phyloP scores from a whole-genome alignment of 1,140 invertebrate genomes.

The Rhynchophorus ferrugineus region DNA sequence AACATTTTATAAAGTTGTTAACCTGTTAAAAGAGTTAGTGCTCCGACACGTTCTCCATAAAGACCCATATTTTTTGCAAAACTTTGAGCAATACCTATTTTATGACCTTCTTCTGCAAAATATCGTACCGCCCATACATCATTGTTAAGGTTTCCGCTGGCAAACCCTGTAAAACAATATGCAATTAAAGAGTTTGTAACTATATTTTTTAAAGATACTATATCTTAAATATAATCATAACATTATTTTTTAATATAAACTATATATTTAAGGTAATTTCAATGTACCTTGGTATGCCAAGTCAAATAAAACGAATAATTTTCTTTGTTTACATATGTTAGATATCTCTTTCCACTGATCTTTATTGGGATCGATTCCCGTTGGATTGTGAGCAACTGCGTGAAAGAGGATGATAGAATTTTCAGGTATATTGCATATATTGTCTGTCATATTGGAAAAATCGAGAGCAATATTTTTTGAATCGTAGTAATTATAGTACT shows the following conservation, averaged over 20 bases:
- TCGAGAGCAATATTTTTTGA: conserved; percentile 92
- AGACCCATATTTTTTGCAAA: conserved; percentile 98
- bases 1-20: not conserved
- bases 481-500: conserved; percentile 93
- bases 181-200: not conserved
- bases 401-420: conserved; percentile 89
- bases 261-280: not conserved
- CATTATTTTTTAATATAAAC: not conserved
- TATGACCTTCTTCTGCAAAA: conserved; percentile 71
- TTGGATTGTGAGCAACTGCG: conserved; percentile 96
- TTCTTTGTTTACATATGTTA: conserved; percentile 65
- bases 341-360: conserved; percentile 81
- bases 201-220: not conserved
- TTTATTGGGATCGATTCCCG: conserved; percentile 81
- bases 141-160: conserved; percentile 84
- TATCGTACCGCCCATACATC: conserved; percentile 72
- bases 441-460: conserved; percentile 81
- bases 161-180: conserved; percentile 52
- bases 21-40: conserved; percentile 48
- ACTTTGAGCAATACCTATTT: conserved; percentile 86
- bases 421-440: conserved; percentile 76
- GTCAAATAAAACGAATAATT: conserved; percentile 89
- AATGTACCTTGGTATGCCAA: conserved; percentile 83
- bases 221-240: not conserved
- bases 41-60: conserved; percentile 86